phyloP scores from a whole-genome alignment of 2,797 vertebrate species.

The Alcedo atthis region DNA sequence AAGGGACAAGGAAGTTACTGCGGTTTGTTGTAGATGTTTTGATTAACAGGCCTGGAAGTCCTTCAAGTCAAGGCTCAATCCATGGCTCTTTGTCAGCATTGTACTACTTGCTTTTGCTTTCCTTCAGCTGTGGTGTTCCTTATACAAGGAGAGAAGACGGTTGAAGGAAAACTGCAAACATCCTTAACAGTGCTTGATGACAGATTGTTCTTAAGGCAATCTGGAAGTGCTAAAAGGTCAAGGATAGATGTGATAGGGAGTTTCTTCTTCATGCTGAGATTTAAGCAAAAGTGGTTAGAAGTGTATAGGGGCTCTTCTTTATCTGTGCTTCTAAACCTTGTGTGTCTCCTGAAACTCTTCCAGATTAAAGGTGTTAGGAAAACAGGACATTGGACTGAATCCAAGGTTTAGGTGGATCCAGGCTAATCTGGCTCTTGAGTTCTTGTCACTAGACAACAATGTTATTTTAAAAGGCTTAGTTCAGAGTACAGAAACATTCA shows the following conservation, averaged over 20 bases:
- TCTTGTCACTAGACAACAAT: constrained; percentile 23
- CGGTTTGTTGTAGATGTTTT: not conserved
- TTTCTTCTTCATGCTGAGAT: not conserved
- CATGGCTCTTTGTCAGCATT: not conserved
- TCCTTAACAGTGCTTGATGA: not conserved
- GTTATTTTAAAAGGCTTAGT: constrained; percentile 52
- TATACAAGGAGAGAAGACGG: not conserved
- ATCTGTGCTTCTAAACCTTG: constrained; percentile 1
- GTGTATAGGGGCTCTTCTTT: not conserved
- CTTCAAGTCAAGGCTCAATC: not conserved
- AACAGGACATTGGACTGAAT: constrained; percentile 51
- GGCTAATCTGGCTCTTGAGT: constrained; percentile 55
- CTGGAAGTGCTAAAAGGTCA: not conserved
- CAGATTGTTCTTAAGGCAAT: not conserved
- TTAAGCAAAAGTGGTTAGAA: constrained; percentile 12
- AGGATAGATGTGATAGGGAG: not conserved
- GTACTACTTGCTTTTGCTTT: not conserved
- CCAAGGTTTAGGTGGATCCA: constrained; percentile 59
- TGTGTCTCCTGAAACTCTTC: constrained; percentile 34
- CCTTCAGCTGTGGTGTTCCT: not conserved
- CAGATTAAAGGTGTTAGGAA: constrained; percentile 60
- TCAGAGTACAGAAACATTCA: not conserved
- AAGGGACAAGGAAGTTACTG: not conserved
- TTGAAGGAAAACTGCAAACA: not conserved
- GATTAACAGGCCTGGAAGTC: not conserved